Base-by-base conservation (phyloP, 2,797 vertebrate genomes). In the Myotis planiceps region DNA sequence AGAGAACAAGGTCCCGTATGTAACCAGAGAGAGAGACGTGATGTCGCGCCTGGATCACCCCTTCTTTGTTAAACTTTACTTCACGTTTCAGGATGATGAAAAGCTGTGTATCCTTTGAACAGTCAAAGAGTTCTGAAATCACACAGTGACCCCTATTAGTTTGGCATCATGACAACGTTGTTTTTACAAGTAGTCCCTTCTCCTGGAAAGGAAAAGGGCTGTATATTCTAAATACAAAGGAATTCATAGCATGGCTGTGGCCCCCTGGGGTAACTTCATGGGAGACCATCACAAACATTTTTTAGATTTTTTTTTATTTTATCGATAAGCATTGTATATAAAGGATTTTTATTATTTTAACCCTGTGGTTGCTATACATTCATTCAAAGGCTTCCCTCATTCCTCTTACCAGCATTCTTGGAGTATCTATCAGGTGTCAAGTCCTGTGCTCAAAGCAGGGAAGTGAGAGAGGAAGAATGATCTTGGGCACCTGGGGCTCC, bases 61-160 rank as follows among this genome's bases (percentile, higher is more conserved):
- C 39, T 99, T 99, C 98, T 99, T 99, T 94, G 99, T 99, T 98
- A 99, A 99, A 97, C 99, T 99, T 95, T 99, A 99, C 99, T 99
- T 99, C 98, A 99, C 99, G 42, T 99, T 99, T 99, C 99, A 99
- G 99, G 99, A 99, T 90, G 99, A 99, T 90, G 99, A 99, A 98
- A 99, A 99, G 98, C 99, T 99, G 32, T 99, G 99, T 99, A 99
- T 99, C 99, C 99, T 99, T 99, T 97, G 69, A 6, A 0, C 80
- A 80, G 32, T 93, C 84, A 55, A 42, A 68, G 55, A 51, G 13
- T 37, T 85, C 90, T 63, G 37, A 81, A 88, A 68, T 63, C 45
- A 58, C 29, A 49, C 58, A 90, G 19, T 49, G 39, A 49, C 25
- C 19, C 84, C 16, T 29, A 19, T 39, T 14, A 10, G 84, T 96